phyloP scores from a whole-genome alignment of 1,140 invertebrate genomes.

The Trichonephila inaurata region DNA sequence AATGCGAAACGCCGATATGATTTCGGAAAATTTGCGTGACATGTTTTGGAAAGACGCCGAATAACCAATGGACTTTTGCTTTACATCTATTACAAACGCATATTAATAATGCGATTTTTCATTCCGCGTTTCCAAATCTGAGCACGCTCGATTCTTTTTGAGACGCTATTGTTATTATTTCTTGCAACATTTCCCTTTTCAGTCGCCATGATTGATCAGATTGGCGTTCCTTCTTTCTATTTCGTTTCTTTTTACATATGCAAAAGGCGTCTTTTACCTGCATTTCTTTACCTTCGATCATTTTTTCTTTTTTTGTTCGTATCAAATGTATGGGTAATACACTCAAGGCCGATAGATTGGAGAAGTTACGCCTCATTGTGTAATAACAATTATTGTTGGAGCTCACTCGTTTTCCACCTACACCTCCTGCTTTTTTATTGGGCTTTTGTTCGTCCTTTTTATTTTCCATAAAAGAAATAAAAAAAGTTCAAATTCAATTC shows the following conservation, averaged over 20 bases:
- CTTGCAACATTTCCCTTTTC: constrained; percentile 53
- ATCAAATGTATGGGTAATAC: constrained; percentile 15
- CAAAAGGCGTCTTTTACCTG: constrained; percentile 49
- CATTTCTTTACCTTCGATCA: constrained; percentile 35
- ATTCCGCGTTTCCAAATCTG: neutral
- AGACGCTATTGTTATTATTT: constrained; percentile 55
- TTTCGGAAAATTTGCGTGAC: constrained; percentile 59
- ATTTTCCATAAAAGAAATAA: neutral
- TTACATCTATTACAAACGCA: constrained; percentile 57
- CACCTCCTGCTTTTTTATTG: neutral
- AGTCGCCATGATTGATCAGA: constrained; percentile 57
- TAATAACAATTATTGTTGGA: constrained; percentile 25
- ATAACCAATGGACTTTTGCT: constrained; percentile 60
- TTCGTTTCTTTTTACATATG: constrained; percentile 33
- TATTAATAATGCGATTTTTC: constrained; percentile 73
- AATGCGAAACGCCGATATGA: constrained; percentile 39
- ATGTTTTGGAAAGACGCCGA: constrained; percentile 44
- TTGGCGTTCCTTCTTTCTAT: constrained; percentile 38
- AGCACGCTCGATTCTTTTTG: constrained; percentile 23
- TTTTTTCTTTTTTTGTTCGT: neutral
- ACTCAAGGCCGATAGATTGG: constrained; percentile 38
- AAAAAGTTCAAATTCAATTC: neutral
- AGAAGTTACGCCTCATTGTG: constrained; percentile 47
- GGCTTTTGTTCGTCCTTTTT: neutral
- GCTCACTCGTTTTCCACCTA: constrained; percentile 29